A percentile compares a stretch with the other conserved stretches of the same genome.
phyloP scores from a whole-genome alignment of 2,888 invertebrate species.

The Coecobrya sp. region DNA sequence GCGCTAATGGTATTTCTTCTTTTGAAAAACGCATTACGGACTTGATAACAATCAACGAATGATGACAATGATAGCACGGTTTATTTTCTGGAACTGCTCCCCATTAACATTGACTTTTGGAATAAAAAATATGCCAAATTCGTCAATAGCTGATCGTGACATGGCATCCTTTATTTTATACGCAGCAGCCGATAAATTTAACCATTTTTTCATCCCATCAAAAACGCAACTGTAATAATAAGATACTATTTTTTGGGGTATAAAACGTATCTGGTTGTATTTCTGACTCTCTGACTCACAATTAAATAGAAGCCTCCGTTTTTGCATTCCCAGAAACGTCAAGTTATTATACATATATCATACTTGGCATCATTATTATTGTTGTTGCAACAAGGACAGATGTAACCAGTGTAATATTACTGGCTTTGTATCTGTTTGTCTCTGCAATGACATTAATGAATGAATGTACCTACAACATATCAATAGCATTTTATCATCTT shows the following conservation, averaged over 20 bases:
- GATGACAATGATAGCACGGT: too few species aligned
- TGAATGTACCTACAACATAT: neutral
- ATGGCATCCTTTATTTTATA: neutral
- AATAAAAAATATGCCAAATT: neutral
- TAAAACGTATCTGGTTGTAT: neutral
- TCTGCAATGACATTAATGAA: neutral
- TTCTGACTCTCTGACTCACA: neutral
- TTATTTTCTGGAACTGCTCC: too few species aligned
- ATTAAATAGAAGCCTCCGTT: neutral
- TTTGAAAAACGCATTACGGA: neutral
- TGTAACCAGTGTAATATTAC: too few species aligned
- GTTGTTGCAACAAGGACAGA: neutral
- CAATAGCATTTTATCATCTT: slow-evolving; percentile 6
- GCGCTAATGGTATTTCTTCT: neutral
- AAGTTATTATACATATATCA: neutral
- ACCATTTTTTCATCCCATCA: neutral
- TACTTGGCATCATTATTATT: neutral
- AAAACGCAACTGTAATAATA: neutral
- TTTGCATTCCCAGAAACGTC: neutral
- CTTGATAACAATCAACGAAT: neutral
- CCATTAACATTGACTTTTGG: too few species aligned
- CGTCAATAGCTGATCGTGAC: neutral
- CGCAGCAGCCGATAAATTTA: neutral
- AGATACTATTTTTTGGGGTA: neutral
- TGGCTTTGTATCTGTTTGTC: neutral